Evolutionary conservation across 2,888 invertebrate species (phyloP), one percentile per base, ranked within the genome.

Genomic region (Antitype chi): DNA sequence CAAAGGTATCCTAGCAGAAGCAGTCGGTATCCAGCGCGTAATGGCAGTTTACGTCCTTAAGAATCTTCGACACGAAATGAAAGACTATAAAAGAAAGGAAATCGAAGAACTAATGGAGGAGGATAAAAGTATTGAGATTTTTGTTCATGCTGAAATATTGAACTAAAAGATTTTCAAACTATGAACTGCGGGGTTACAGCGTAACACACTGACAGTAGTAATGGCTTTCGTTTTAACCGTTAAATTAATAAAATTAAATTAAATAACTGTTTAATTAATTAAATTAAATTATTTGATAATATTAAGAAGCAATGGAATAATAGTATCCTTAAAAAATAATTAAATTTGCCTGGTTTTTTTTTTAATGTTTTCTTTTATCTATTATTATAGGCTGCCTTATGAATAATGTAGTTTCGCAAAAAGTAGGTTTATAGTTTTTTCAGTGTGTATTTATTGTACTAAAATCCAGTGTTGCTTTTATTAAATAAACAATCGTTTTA

Each of bases 41-140:
- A n/a, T 87, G 49, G 86, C 67, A 49, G 71, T 79, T 2, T 72
- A 75, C 2, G 25, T 87, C 17, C 43, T 82, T 5, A 62, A 15
- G 25, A 17, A 67, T 1, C 28, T 43, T 52, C 32, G 25, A 2
- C 20, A 62, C 32, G 20, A 63, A 20, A 8, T 78, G 0, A 25
- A 6, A n/a, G 70, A 32, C 17, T 17, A 0, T 47, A 28, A 13
- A 8, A 52, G 52, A 25, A 47, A 74, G 3, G 78, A 81, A 8
- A 72, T 84, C 8, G 70, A 64, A 57, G 62, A 73, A 38, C n/a
- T 70, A 8, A 69, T 63, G 52, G n/a, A 4, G 2, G 60, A 77
- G 20, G 67, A 81, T 47, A 70, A 62, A 47, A 28, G 4, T 28
- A 62, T 68, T 2, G 70, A 76, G 43, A 60, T 84, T 1, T 72